Evolutionary conservation across 1,140 invertebrate genomes (phyloP).

Genomic region (Aculops lycopersici): DNA sequence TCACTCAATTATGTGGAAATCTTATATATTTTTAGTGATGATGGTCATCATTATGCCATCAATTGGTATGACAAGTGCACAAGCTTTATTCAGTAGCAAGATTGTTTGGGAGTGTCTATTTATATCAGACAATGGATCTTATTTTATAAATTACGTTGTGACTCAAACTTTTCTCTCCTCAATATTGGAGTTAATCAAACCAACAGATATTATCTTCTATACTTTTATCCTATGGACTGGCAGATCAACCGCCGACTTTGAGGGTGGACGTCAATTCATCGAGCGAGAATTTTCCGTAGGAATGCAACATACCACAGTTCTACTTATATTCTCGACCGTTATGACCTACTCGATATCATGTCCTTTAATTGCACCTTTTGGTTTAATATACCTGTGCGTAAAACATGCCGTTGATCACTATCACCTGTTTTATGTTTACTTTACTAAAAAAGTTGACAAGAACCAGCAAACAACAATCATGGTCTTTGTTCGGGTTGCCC

Average conservation of each 20-base stretch:
- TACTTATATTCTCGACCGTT: slow-evolving; percentile 67
- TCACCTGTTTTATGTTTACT: slow-evolving; percentile 80
- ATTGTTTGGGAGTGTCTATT: slow-evolving; percentile 73
- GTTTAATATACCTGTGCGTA: slow-evolving; percentile 52
- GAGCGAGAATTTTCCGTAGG: slow-evolving; percentile 78
- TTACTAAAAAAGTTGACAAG: slow-evolving; percentile 30
- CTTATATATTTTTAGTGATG: slow-evolving; percentile 53
- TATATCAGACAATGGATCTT: slow-evolving; percentile 68
- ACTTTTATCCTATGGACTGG: slow-evolving; percentile 12
- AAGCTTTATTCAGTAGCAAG: too few species aligned
- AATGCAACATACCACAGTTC: slow-evolving; percentile 72
- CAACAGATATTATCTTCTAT: slow-evolving; percentile 67
- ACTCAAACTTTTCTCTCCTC: slow-evolving; percentile 73
- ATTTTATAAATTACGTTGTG: slow-evolving; percentile 88
- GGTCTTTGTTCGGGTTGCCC: slow-evolving; percentile 25
- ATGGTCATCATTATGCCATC: slow-evolving; percentile 84
- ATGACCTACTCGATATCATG: slow-evolving; percentile 67
- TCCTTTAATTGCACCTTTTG: slow-evolving; percentile 65
- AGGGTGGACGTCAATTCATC: slow-evolving; percentile 18
- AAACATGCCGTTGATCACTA: slow-evolving; percentile 78
- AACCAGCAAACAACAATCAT: slow-evolving; percentile 27
- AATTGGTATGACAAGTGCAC: slow-evolving; percentile 47
- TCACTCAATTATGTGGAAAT: slow-evolving; percentile 71
- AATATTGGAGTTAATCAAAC: slow-evolving; percentile 48
- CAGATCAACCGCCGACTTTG: slow-evolving; percentile 7